These are phyloP conservation scores for Microctenopoma stevenorrisi DNA, from an alignment of 2,797 vertebrate genomes.

Conservation along the genomic window DNA sequence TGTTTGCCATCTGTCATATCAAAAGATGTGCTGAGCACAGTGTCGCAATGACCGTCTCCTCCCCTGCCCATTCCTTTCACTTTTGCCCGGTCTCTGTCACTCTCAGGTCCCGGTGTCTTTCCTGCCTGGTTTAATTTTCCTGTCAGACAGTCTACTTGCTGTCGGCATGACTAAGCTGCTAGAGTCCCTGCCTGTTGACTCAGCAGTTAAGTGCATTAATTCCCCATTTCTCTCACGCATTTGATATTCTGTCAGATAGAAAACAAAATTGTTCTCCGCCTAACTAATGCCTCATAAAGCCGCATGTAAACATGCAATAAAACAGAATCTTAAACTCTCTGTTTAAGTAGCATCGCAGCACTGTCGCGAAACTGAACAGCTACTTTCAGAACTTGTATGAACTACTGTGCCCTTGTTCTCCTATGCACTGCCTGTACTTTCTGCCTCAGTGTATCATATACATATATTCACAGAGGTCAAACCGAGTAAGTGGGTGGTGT, in stretches of 20 bases:
- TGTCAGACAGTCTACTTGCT: slow-evolving; percentile 61
- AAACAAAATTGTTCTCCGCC: slow-evolving; percentile 62
- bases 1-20: slow-evolving; percentile 76
- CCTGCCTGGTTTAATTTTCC: slow-evolving; percentile 69
- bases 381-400: slow-evolving; percentile 49
- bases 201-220: slow-evolving; percentile 78
- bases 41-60: slow-evolving; percentile 53
- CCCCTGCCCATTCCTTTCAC: slow-evolving; percentile 38
- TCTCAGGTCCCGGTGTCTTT: slow-evolving; percentile 50
- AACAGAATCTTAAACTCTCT: slow-evolving; percentile 58
- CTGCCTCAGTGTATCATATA: slow-evolving; percentile 52
- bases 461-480: slow-evolving; percentile 71
- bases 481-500: slow-evolving; percentile 26
- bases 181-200: slow-evolving; percentile 74
- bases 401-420: slow-evolving; percentile 19
- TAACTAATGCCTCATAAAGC: slow-evolving; percentile 68
- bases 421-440: slow-evolving; percentile 39
- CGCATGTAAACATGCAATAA: slow-evolving; percentile 67
- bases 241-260: slow-evolving; percentile 61
- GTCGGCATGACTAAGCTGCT: slow-evolving; percentile 65
- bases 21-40: slow-evolving; percentile 75
- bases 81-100: slow-evolving; percentile 49
- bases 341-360: slow-evolving; percentile 48
- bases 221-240: slow-evolving; percentile 60
- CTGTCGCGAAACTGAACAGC: slow-evolving; percentile 47